Evolutionary conservation across 92 coral and sea anemone species (phyloP).

Genomic region (Virgularia gustaviana): DNA sequence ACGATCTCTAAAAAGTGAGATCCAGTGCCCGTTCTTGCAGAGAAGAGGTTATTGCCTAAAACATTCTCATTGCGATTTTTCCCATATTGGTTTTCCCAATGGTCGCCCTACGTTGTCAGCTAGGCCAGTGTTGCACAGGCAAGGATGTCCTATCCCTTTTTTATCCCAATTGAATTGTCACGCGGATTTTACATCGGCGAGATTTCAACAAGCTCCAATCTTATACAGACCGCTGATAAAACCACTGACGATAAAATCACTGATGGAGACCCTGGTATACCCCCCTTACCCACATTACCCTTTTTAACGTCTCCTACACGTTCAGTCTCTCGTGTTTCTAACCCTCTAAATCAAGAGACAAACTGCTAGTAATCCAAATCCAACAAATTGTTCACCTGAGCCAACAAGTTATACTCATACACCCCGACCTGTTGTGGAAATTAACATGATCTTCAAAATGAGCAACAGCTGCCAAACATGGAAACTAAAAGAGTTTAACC

Average conservation of each 20-base stretch:
- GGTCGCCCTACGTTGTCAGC: neutral
- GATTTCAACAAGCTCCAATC: neutral
- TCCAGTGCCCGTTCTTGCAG: conserved; percentile 29
- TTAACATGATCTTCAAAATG: too few relatives aligned
- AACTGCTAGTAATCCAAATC: too few relatives aligned
- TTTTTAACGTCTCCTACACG: neutral
- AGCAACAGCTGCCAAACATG: too few relatives aligned
- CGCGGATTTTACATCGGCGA: neutral
- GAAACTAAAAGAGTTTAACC: too few relatives aligned
- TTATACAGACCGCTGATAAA: neutral
- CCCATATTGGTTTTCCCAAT: neutral
- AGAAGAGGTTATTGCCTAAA: conserved; percentile 24
- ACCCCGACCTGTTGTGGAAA: too few relatives aligned
- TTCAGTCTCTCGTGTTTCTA: neutral
- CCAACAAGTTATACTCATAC: too few relatives aligned
- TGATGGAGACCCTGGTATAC: neutral
- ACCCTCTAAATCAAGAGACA: conserved; percentile 36
- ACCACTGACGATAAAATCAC: conserved; percentile 3
- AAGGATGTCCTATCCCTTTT: neutral
- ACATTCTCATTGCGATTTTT: conserved; percentile 19
- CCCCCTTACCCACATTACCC: neutral
- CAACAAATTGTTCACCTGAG: too few relatives aligned
- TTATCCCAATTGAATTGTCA: neutral
- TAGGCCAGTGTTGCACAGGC: neutral
- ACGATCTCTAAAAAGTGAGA: conserved; percentile 8